phyloP scores from a whole-genome alignment of 92 coral and sea anemone species.

The Phenganax subtilis region DNA sequence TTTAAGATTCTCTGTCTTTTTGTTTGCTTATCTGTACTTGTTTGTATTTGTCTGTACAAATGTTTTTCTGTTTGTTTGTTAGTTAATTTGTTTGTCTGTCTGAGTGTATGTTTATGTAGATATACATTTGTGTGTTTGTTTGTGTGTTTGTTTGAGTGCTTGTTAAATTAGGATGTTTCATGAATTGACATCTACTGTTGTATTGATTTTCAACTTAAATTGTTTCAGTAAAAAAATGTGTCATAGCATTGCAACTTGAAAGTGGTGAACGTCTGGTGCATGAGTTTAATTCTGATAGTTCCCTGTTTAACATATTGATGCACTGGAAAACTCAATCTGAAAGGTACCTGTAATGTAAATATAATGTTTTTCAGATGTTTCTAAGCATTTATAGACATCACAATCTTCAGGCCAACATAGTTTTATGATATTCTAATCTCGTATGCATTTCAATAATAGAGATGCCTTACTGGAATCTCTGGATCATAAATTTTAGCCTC shows the following conservation, averaged over 20 bases:
- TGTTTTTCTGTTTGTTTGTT: too few species aligned
- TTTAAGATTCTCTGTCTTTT: neutral
- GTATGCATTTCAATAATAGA: too few species aligned
- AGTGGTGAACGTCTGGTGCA: slow-evolving; percentile 83
- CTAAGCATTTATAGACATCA: too few species aligned
- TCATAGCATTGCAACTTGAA: slow-evolving; percentile 78
- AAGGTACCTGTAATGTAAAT: slow-evolving; percentile 50
- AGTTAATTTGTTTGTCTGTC: too few species aligned
- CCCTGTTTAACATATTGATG: slow-evolving; percentile 72
- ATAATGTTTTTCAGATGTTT: neutral
- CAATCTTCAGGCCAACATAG: too few species aligned
- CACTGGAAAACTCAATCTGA: slow-evolving; percentile 81
- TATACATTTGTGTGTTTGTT: too few species aligned
- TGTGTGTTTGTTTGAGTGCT: too few species aligned
- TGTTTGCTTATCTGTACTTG: neutral
- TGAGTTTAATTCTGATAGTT: slow-evolving; percentile 69
- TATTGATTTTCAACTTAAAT: neutral
- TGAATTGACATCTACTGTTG: neutral
- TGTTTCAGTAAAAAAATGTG: slow-evolving; percentile 59
- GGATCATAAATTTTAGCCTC: too few species aligned
- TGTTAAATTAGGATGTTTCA: neutral
- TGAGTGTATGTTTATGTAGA: too few species aligned
- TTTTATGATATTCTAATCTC: too few species aligned
- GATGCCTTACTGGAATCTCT: too few species aligned
- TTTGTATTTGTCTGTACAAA: neutral